phyloP scores from a whole-genome alignment of 2,888 invertebrate species.

The Drosophila fulvimacula region DNA sequence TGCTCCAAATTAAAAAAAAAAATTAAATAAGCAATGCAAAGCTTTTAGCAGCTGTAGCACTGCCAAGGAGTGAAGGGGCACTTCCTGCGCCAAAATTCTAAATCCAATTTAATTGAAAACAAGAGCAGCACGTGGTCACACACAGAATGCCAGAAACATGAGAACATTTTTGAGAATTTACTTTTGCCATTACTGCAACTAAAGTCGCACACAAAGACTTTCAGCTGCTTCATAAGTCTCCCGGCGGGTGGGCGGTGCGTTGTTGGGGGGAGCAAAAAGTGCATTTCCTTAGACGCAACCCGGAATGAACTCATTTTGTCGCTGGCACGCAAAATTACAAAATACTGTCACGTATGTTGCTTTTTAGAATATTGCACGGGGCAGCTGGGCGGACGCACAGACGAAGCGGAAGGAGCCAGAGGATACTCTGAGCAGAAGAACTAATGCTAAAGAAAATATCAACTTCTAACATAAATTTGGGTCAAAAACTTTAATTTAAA shows the following conservation, averaged over 20 bases:
- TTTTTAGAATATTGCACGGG: conserved; percentile 74
- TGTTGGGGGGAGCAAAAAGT: conserved; percentile 30
- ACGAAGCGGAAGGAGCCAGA: background rate
- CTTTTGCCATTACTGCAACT: conserved; percentile 55
- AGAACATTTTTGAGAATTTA: conserved; percentile 49
- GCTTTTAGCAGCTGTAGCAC: conserved; percentile 2
- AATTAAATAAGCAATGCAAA: conserved; percentile 22
- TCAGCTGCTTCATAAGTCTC: conserved; percentile 44
- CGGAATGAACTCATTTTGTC: conserved; percentile 71
- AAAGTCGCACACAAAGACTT: conserved; percentile 50
- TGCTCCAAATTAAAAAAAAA: conserved; percentile 1
- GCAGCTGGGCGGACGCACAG: conserved; percentile 18
- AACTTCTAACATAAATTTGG: conserved; percentile 80
- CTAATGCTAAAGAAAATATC: conserved; percentile 68
- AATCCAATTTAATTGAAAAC: conserved; percentile 63
- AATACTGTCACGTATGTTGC: conserved; percentile 80
- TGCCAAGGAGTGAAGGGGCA: background rate
- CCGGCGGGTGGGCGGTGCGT: background rate
- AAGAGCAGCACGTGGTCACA: conserved; percentile 50
- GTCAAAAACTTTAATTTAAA: conserved; percentile 79
- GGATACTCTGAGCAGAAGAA: conserved; percentile 15
- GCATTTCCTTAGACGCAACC: conserved; percentile 57
- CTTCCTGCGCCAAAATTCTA: conserved; percentile 13
- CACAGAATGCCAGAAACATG: conserved; percentile 31
- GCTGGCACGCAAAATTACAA: conserved; percentile 63